Evolutionary conservation across 2,113 vertebrate species (phyloP).

Genomic region (Pelecanus crispus): DNA sequence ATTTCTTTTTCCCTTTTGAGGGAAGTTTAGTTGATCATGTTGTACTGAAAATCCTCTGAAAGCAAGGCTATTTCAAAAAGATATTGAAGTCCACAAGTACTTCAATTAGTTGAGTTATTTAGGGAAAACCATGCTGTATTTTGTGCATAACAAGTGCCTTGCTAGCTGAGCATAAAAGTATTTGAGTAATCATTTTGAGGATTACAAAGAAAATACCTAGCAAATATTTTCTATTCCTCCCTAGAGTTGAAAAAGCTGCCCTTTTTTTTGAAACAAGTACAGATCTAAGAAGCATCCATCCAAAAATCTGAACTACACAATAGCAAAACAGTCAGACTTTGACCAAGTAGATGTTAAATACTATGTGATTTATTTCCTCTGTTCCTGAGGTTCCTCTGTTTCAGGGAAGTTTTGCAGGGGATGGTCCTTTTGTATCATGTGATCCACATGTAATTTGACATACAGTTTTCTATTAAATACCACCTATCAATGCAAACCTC

Average conservation of each 20-base stretch:
- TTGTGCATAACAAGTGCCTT: not conserved
- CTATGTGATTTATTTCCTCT: not conserved
- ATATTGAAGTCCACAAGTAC: not conserved
- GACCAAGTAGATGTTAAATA: not conserved
- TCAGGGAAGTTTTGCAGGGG: not conserved
- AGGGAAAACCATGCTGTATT: not conserved
- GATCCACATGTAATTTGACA: not conserved
- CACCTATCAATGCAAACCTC: not conserved
- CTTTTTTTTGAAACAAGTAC: not conserved
- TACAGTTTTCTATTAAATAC: not conserved
- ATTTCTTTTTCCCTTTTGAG: not conserved
- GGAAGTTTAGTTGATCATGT: not conserved
- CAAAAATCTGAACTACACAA: not conserved
- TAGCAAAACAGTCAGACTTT: not conserved
- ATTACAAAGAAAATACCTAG: not conserved
- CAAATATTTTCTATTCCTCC: not conserved
- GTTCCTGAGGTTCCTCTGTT: not conserved
- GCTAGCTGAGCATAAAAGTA: not conserved
- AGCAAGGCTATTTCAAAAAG: not conserved
- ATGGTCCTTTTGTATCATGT: not conserved
- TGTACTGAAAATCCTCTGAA: not conserved
- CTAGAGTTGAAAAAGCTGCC: not conserved
- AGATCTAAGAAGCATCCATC: not conserved
- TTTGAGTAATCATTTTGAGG: not conserved
- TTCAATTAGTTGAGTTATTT: not conserved